Conservation (phyloP, 1,140 invertebrate species). For the Trialeurodes vaporariorum region DNA sequence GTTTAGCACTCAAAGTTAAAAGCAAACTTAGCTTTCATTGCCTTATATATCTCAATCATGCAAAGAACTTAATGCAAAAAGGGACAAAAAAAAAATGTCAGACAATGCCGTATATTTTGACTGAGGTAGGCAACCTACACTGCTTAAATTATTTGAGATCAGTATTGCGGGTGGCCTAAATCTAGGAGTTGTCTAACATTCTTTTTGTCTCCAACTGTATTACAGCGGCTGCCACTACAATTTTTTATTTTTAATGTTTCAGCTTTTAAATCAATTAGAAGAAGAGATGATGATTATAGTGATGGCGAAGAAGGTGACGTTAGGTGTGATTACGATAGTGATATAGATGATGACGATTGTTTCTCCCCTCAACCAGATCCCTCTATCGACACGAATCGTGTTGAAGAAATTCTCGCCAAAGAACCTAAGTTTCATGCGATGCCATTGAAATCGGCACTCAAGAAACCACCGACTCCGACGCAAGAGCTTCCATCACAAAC, state of each 20-base stretch:
- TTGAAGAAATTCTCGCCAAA: constrained; percentile 82
- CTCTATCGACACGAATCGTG: constrained; percentile 59
- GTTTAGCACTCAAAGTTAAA: too few relatives aligned
- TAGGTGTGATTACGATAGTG: constrained; percentile 45
- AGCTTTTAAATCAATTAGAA: constrained; percentile 1
- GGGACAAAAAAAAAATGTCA: too few relatives aligned
- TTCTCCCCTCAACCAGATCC: constrained; percentile 46
- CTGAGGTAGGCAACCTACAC: too few relatives aligned
- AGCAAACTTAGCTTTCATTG: too few relatives aligned
- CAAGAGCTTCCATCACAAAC: constrained; percentile 12
- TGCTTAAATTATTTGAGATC: too few relatives aligned
- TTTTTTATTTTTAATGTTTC: not conserved
- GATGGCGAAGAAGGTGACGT: constrained; percentile 37
- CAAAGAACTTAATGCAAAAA: too few relatives aligned
- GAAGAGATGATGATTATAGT: constrained; percentile 15
- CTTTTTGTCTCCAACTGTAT: too few relatives aligned
- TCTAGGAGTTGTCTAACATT: too few relatives aligned
- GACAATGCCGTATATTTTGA: too few relatives aligned
- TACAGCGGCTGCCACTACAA: too few relatives aligned
- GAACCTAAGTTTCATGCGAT: constrained; percentile 74
- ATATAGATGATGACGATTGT: constrained; percentile 37
- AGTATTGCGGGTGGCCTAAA: too few relatives aligned
- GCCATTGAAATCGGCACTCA: constrained; percentile 81
- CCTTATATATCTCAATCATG: too few relatives aligned
- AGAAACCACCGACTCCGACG: constrained; percentile 67